Evolutionary conservation across 1,140 invertebrate genomes (phyloP).

Genomic region (Drosophila sulfurigaster): DNA sequence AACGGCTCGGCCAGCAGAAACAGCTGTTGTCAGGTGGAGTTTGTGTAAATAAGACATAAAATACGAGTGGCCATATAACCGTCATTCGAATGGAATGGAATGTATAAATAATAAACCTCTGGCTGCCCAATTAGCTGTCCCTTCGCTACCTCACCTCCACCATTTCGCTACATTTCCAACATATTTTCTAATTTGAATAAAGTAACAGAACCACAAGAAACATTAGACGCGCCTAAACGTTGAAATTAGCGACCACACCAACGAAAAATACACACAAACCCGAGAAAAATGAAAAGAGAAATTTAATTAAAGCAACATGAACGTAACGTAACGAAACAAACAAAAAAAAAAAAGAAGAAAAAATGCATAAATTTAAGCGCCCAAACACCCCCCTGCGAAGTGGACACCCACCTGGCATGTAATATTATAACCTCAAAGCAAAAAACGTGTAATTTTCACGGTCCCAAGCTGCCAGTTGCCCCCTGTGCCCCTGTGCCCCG

Average conservation of each 20-base stretch:
- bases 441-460: conserved; percentile 78
- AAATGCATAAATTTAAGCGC: conserved; percentile 75
- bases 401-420: conserved; percentile 65
- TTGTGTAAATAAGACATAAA: conserved; percentile 52
- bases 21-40: conserved; percentile 41
- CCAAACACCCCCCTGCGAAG: conserved; percentile 32
- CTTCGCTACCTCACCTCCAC: conserved; percentile 1
- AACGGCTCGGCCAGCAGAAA: conserved; percentile 13
- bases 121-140: conserved; percentile 61
- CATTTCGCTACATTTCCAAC: conserved; percentile 35
- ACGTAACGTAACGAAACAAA: conserved; percentile 1
- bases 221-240: conserved; percentile 78
- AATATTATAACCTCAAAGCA: conserved; percentile 60
- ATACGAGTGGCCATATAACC: conserved; percentile 1
- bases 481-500: not conserved
- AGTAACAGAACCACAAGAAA: conserved; percentile 65
- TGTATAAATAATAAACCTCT: conserved; percentile 75
- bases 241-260: conserved; percentile 71
- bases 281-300: conserved; percentile 63
- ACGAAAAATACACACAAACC: conserved; percentile 28
- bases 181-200: conserved; percentile 80
- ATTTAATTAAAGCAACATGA: conserved; percentile 79
- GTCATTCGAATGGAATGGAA: conserved; percentile 1
- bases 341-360: conserved; percentile 15
- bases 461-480: conserved; percentile 65